Conservation (phyloP, 1,140 invertebrate genomes). For the Notospermus geniculatus region DNA sequence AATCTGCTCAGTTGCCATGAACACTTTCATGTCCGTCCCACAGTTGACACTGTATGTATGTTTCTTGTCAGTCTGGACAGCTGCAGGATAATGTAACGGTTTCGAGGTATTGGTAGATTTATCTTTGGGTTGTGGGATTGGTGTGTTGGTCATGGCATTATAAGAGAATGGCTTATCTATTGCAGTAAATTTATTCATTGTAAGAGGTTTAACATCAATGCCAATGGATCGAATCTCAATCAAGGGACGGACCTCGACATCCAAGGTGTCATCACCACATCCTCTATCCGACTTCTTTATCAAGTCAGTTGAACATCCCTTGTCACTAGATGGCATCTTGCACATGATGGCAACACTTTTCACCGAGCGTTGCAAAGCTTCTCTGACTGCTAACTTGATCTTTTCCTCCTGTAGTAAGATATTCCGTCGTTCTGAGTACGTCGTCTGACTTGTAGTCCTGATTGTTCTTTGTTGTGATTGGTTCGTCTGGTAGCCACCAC, state of each 20-base stretch:
- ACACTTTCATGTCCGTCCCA: conserved; percentile 43
- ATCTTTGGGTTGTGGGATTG: conserved; percentile 32
- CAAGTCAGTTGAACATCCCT: background rate
- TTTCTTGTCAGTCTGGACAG: conserved; percentile 43
- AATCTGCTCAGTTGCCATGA: conserved; percentile 37
- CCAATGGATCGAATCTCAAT: conserved; percentile 35
- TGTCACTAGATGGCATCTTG: conserved; percentile 26
- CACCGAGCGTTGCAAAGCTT: conserved; percentile 45
- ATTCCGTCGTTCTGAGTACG: background rate
- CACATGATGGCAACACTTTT: conserved; percentile 42
- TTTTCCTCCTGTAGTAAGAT: conserved; percentile 35
- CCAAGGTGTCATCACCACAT: conserved; percentile 42
- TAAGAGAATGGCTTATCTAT: conserved; percentile 45
- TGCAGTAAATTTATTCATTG: conserved; percentile 29
- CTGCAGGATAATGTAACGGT: conserved; percentile 25
- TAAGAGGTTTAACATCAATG: conserved; percentile 37
- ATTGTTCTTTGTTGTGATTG: too few relatives aligned
- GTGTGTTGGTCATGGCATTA: conserved; percentile 47
- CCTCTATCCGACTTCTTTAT: conserved; percentile 14
- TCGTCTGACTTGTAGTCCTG: too few relatives aligned
- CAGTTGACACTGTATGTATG: conserved; percentile 18
- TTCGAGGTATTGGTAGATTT: conserved; percentile 49
- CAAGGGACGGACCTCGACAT: conserved; percentile 40
- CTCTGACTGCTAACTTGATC: conserved; percentile 39
- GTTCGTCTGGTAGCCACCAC: too few relatives aligned